Base-by-base conservation (phyloP, 37 sponge, comb jelly and placozoan genomes). In the Eunapius fragilis region DNA sequence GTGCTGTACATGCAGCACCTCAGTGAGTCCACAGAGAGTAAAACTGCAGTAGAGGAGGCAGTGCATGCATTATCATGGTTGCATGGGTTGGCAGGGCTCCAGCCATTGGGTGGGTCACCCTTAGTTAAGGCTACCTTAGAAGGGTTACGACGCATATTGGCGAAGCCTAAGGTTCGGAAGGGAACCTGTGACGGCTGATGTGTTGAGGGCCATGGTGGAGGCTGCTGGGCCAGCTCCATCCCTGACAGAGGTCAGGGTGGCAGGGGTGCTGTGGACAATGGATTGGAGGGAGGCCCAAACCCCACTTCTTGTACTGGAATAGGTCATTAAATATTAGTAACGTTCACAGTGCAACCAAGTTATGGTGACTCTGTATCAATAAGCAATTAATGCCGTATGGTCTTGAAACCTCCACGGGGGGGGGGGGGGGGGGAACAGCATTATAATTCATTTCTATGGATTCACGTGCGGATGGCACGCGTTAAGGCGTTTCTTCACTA, bases 1-100 rank as follows among this genome's bases (percentile, higher is more conserved):
- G 76, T 31, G 25, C 76, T 75, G 32, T 75, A 75, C 33, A 25
- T 75, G 31, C 76, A 75, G 33, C 76, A 75, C 33, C 31, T 75
- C 32, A 32, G 36, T 35, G 76, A 75, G 32, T 31, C 76, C 36
- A 75, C n/a, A 28, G 76, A 32, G 76, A 31, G 32, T 34, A 75
- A 31, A 31, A 4, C 76, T 75, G 76, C 33, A 26, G 76, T 75
- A 24, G 76, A 75, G 31, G 76, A 75, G 31, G 76, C 76, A 32
- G 76, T 75, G 36, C 25, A 75, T 34, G 33, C 76, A 75, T 3
- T 31, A 25, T 25, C 32, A 31, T 75, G 76, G 76, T 25, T 34
- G 32, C 76, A 75, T 31, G 25, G 33, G 33, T 32, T 75, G 5
- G 76, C 76, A 75, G 36, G 76, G 25, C n/a, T 32, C 76, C 36